Conservation (phyloP, 2,113 vertebrate genomes). For the Saccopteryx bilineata region DNA sequence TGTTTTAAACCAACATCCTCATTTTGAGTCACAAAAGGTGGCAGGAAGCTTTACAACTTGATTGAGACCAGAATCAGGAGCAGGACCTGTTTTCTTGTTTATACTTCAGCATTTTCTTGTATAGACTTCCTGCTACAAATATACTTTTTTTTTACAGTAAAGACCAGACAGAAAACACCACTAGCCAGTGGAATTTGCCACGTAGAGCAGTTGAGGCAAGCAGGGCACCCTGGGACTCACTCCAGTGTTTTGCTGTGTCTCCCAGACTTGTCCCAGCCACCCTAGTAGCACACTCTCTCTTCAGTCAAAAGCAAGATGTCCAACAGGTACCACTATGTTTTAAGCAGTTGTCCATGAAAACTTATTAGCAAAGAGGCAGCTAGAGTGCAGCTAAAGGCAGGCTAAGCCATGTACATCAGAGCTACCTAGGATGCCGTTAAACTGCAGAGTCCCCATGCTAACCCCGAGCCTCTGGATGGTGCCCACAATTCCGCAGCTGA, state of each 20-base stretch:
- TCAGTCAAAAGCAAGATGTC: fast-evolving
- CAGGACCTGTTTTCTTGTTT: neutral
- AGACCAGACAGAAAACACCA: neutral
- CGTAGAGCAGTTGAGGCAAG: fast-evolving
- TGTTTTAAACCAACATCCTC: neutral
- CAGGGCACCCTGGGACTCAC: neutral
- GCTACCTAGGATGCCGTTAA: fast-evolving
- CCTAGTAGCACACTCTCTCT: fast-evolving
- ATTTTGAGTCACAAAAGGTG: fast-evolving
- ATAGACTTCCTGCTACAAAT: neutral
- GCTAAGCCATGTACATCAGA: fast-evolving
- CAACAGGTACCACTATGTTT: fast-evolving
- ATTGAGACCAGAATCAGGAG: no score
- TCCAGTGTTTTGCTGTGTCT: fast-evolving
- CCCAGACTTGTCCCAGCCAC: neutral
- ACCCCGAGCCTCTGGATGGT: fast-evolving
- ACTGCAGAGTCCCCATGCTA: neutral
- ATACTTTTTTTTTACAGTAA: neutral
- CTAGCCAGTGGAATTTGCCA: neutral
- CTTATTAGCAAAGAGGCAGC: neutral
- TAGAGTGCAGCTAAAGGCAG: no score
- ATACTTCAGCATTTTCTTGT: neutral
- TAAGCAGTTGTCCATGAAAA: neutral
- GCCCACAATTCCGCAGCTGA: fast-evolving
- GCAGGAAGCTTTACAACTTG: neutral